phyloP scores from a whole-genome alignment of 1,140 invertebrate genomes.

The Ericerus pela region DNA sequence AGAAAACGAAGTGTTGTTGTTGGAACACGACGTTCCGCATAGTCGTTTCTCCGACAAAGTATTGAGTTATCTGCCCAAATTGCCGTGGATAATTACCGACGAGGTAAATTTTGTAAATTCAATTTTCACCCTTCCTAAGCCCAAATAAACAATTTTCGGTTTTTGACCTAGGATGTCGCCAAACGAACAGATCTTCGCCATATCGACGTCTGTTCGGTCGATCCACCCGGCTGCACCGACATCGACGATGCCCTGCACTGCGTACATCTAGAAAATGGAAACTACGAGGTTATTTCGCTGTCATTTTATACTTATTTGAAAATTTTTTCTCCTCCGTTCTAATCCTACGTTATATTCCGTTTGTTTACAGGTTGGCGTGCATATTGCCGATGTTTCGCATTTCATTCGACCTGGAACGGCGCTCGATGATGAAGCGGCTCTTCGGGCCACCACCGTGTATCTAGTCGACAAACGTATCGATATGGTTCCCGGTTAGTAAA shows the following conservation, averaged over 20 bases:
- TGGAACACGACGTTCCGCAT: constrained; percentile 96
- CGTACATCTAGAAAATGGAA: constrained; percentile 51
- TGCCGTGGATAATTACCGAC: constrained; percentile 73
- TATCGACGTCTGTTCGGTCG: constrained; percentile 85
- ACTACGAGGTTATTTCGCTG: no score
- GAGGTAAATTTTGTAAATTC: constrained; percentile 18
- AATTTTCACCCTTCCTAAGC: neutral
- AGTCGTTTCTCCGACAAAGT: constrained; percentile 88
- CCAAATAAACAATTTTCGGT: no score
- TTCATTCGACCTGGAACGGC: constrained; percentile 80
- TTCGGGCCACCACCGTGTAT: constrained; percentile 77
- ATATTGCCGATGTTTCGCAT: constrained; percentile 90
- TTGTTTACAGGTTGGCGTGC: constrained; percentile 88
- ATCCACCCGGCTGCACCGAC: constrained; percentile 97
- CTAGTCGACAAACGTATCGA: constrained; percentile 76
- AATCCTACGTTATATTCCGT: no score
- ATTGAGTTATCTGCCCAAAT: constrained; percentile 72
- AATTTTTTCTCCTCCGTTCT: no score
- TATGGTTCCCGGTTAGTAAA: constrained; percentile 58
- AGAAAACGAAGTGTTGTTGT: constrained; percentile 86
- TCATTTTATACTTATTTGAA: no score
- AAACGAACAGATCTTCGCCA: constrained; percentile 69
- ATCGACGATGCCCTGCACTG: constrained; percentile 98
- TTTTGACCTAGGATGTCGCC: constrained; percentile 49
- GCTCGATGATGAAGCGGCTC: constrained; percentile 72